Evolutionary conservation across 2,888 invertebrate species (phyloP), one percentile per base, ranked within the genome.

Genomic region (Drosophila pseudotalamancana): DNA sequence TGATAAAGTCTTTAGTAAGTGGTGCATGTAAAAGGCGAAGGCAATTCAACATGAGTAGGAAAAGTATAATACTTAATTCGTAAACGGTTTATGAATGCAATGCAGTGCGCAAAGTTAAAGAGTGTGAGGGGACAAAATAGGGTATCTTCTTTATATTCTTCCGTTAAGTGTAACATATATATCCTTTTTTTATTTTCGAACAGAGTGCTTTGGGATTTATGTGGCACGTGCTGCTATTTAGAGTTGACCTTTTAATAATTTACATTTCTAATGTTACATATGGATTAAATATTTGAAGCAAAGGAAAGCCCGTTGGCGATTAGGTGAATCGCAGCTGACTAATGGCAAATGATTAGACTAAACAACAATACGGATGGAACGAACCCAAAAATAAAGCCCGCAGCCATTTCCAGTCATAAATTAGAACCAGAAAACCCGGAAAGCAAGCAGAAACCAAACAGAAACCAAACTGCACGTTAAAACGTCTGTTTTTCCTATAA

Each of bases 401-500:
- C 62, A 85, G 66, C 56, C 55, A 50, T 56, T 62, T 50, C 57
- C 65, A 63, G 59, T 49, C 85, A 84, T 85, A 80, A 85, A 80
- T 80, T 74, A 85, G 77, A 8, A 4, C 49, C 54, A 49, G 59
- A 21, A 32, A 29, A 18, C 29, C n/a, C 29, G 40, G 16, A 45
- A 40, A 31, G 9, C 1, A 16, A 31, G 14, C 31, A 6, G 21
- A 27, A 55, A 46, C 46, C 64, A 14, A 49, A n/a, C n/a, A n/a
- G n/a, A n/a, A 56, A 49, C 45, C 67, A 66, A 65, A 60, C 57
- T 69, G 85, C 53, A 80, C 78, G 75, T 80, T 72, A 78, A 80
- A 80, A 69, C 80, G 86, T 85, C 83, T 81, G 86, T 79, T 81
- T 78, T 85, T 64, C 76, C 86, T 82, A 81, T 81, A 81, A 81